Conservation (phyloP, 2,888 invertebrate species). For the Palloptera scutellata region DNA sequence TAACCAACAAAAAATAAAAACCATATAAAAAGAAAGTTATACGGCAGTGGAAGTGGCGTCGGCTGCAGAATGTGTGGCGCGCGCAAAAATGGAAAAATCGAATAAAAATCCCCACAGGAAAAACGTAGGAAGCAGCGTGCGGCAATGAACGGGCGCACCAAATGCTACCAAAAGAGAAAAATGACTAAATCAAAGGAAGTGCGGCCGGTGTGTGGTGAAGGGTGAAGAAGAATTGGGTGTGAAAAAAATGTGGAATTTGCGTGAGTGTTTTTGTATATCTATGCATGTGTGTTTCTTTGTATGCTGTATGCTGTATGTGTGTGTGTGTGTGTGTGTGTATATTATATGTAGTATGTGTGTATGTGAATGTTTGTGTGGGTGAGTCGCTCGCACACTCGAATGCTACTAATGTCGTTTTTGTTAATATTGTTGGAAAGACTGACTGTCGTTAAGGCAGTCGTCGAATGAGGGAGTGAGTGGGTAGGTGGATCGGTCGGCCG, state of each 20-base stretch:
- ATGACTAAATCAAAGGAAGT: conserved; percentile 61
- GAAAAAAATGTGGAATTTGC: conserved; percentile 59
- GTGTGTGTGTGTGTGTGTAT: conserved; percentile 43
- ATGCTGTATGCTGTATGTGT: conserved; percentile 24
- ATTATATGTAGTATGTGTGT: conserved; percentile 18
- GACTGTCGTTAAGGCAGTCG: not conserved
- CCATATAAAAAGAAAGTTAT: conserved; percentile 43
- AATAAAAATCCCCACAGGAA: conserved; percentile 45
- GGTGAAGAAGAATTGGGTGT: conserved; percentile 53
- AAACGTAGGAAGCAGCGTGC: conserved; percentile 48
- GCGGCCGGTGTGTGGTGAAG: conserved; percentile 44
- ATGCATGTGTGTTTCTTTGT: conserved; percentile 38
- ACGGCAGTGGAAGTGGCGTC: conserved; percentile 33
- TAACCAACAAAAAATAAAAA: conserved; percentile 31
- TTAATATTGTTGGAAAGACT: not conserved
- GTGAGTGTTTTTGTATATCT: conserved; percentile 42
- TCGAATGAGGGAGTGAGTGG: conserved; percentile 17
- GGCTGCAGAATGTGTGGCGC: conserved; percentile 47
- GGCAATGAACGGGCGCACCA: conserved; percentile 24
- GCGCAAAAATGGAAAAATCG: conserved; percentile 40
- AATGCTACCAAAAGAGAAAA: conserved; percentile 54
- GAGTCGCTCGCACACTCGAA: conserved; percentile 56
- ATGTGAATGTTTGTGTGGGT: conserved; percentile 17
- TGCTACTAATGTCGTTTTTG: conserved; percentile 51
- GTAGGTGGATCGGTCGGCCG: conserved; percentile 5